Evolutionary conservation across 2,113 vertebrate species (phyloP).

Genomic region (Chinchilla lanigera): DNA sequence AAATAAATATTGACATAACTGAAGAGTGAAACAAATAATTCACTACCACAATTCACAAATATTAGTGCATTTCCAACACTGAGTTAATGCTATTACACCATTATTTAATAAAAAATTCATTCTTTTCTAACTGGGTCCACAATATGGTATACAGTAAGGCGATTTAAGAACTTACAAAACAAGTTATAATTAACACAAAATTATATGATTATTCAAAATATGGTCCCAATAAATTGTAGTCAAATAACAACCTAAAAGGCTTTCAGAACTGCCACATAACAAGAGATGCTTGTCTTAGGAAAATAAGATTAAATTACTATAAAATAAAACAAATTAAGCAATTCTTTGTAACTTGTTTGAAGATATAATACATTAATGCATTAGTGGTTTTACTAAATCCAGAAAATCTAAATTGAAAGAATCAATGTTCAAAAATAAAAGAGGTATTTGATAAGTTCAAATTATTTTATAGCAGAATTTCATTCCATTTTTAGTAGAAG

Average conservation of each 20-base stretch:
- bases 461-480: neutral
- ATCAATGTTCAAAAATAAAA: neutral
- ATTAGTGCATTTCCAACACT: neutral
- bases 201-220: neutral
- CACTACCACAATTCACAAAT: neutral
- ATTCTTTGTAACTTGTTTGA: neutral
- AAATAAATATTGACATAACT: neutral
- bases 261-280: neutral
- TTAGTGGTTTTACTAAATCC: neutral
- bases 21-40: neutral
- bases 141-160: neutral
- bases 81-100: neutral
- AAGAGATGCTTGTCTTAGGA: neutral
- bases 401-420: neutral
- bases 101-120: neutral
- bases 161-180: neutral
- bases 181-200: neutral
- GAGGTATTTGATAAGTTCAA: neutral
- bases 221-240: neutral
- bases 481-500: neutral
- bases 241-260: neutral
- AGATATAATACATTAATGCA: neutral
- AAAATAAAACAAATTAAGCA: neutral
- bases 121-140: neutral
- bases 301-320: neutral